phyloP scores from a whole-genome alignment of 2,888 invertebrate species.

The Heliconius hortense region DNA sequence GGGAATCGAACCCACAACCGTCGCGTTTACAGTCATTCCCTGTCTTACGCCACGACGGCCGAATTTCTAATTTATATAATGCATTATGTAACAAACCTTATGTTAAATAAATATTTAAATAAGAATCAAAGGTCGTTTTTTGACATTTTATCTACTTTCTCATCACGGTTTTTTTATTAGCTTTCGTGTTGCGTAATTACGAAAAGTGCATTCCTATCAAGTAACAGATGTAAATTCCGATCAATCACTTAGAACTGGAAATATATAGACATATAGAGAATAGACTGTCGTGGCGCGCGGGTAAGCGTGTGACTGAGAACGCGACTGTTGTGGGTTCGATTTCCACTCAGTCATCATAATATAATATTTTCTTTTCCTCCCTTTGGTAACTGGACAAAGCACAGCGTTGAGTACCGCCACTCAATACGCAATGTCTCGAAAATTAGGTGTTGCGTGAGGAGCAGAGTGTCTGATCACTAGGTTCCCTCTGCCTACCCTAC shows the following conservation, averaged over 20 bases:
- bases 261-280: too few relatives aligned
- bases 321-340: too few relatives aligned
- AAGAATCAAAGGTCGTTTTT: constrained; percentile 16
- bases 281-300: too few relatives aligned
- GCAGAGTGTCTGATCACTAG: too few relatives aligned
- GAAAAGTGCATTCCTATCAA: not conserved
- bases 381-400: too few relatives aligned
- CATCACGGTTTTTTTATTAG: not conserved
- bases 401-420: too few relatives aligned
- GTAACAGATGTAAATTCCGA: not conserved
- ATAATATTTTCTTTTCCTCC: too few relatives aligned
- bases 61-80: constrained; percentile 10
- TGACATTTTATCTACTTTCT: constrained; percentile 15
- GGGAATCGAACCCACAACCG: not conserved
- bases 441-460: too few relatives aligned
- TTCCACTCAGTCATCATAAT: too few relatives aligned
- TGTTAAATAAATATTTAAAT: constrained; percentile 15
- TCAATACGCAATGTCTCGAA: too few relatives aligned
- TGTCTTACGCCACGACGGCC: not conserved
- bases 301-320: too few relatives aligned
- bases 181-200: constrained; percentile 13
- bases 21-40: not conserved
- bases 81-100: constrained; percentile 11
- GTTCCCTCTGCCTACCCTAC: too few relatives aligned
- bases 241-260: not conserved